Evolutionary conservation across 53 echinoderm and acorn worm species (phyloP).

Genomic region (Astropecten irregularis): DNA sequence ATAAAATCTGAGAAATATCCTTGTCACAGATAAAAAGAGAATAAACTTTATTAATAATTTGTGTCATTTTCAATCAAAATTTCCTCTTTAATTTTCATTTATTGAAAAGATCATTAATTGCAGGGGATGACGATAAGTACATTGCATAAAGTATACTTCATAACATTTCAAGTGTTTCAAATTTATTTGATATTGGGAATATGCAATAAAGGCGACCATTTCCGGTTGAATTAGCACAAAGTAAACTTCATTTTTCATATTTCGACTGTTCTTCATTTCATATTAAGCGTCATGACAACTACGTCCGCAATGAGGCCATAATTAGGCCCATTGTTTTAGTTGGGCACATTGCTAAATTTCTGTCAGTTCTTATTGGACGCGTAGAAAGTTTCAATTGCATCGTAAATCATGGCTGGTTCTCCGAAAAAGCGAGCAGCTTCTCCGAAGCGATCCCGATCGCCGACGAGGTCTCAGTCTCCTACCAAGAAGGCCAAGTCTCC

Average conservation of each 20-base stretch:
- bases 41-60: not conserved
- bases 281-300: not conserved
- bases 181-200: too few relatives aligned
- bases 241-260: not conserved
- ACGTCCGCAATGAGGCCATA: conserved; percentile 22
- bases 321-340: too few relatives aligned
- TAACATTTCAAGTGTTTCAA: too few relatives aligned
- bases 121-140: too few relatives aligned
- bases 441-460: conserved; percentile 21
- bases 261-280: not conserved
- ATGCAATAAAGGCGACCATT: not conserved
- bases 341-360: too few relatives aligned
- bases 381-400: too few relatives aligned
- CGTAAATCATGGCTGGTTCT: conserved; percentile 15
- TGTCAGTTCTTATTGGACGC: too few relatives aligned
- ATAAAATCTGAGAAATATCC: too few relatives aligned
- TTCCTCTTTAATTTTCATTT: not conserved
- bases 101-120: too few relatives aligned
- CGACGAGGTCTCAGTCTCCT: conserved; percentile 13
- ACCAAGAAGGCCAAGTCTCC: conserved; percentile 15
- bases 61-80: not conserved
- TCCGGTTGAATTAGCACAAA: conserved; percentile 10
- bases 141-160: not conserved
- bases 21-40: not conserved
- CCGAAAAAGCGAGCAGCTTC: conserved; percentile 1